Evolutionary conservation across 2,888 invertebrate species (phyloP).

Genomic region (Cataglyphis altisquamis): DNA sequence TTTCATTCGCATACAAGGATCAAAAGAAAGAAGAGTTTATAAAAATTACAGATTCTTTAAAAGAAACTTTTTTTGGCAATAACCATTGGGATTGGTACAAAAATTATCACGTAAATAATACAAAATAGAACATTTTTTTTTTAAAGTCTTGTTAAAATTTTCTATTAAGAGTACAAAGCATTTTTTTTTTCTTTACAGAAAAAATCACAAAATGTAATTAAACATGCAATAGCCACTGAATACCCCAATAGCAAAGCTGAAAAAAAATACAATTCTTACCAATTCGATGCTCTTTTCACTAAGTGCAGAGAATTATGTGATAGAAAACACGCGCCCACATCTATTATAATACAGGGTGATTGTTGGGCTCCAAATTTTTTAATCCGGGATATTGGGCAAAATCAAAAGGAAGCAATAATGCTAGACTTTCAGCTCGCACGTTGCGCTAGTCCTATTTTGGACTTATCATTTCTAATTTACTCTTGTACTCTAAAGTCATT

Average conservation of each 20-base stretch:
- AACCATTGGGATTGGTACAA: slow-evolving; percentile 81
- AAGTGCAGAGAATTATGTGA: slow-evolving; percentile 86
- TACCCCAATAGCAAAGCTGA: slow-evolving; percentile 89
- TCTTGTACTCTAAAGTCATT: slow-evolving; percentile 89
- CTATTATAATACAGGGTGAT: slow-evolving; percentile 91
- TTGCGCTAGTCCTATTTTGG: slow-evolving; percentile 88
- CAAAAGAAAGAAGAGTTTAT: slow-evolving; percentile 84
- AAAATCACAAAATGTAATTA: slow-evolving; percentile 84
- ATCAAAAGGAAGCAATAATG: slow-evolving; percentile 87
- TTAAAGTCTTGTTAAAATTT: neutral
- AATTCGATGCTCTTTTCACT: slow-evolving; percentile 87
- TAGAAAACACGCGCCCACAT: slow-evolving; percentile 83
- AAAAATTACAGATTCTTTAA: slow-evolving; percentile 70
- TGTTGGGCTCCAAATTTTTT: slow-evolving; percentile 93
- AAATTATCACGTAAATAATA: slow-evolving; percentile 78
- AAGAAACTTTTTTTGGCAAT: slow-evolving; percentile 80
- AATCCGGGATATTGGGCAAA: slow-evolving; percentile 84
- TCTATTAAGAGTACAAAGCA: neutral
- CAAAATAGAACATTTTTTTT: neutral
- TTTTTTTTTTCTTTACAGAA: slow-evolving; percentile 62
- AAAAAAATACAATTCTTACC: slow-evolving; percentile 87
- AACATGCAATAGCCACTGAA: slow-evolving; percentile 89
- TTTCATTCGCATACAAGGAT: slow-evolving; percentile 86
- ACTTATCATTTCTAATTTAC: slow-evolving; percentile 89
- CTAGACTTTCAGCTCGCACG: slow-evolving; percentile 91